A percentile compares a stretch with the other conserved stretches of the same genome.
Conservation (phyloP, 2,797 vertebrate genomes). For the Eleutherodactylus coqui region DNA sequence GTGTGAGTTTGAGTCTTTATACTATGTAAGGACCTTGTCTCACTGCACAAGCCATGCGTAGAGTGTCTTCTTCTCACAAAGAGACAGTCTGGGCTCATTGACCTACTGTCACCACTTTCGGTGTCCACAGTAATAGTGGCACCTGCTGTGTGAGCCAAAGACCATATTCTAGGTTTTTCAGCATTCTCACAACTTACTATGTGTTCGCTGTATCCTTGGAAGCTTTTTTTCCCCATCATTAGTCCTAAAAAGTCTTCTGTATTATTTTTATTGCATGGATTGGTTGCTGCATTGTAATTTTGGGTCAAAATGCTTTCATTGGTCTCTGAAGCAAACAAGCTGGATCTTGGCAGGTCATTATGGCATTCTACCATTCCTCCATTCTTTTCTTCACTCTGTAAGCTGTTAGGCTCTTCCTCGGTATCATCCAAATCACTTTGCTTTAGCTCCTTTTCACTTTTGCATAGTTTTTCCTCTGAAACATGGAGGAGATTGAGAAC, state of each 20-base stretch:
- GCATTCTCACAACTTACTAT: constrained; percentile 78
- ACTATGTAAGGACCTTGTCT: constrained; percentile 73
- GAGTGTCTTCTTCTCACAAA: constrained; percentile 73
- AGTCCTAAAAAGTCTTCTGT: constrained; percentile 77
- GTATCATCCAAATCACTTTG: constrained; percentile 90
- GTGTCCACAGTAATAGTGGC: constrained; percentile 75
- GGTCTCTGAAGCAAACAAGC: constrained; percentile 70
- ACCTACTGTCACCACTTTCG: constrained; percentile 73
- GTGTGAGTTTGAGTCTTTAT: constrained; percentile 69
- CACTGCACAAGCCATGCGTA: constrained; percentile 71
- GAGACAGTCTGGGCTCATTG: constrained; percentile 76
- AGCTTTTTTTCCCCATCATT: constrained; percentile 69
- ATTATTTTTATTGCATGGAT: constrained; percentile 77
- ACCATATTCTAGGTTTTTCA: constrained; percentile 94
- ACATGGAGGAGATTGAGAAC: background rate
- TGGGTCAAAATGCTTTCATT: constrained; percentile 78
- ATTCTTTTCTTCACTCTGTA: constrained; percentile 82
- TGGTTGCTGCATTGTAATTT: constrained; percentile 77
- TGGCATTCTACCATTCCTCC: constrained; percentile 56
- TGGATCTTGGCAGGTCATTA: constrained; percentile 63
- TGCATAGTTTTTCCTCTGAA: constrained; percentile 80
- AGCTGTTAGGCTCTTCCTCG: constrained; percentile 86
- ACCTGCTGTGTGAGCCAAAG: constrained; percentile 87
- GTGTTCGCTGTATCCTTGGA: constrained; percentile 64
- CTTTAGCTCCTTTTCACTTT: constrained; percentile 82